A percentile compares a stretch with the other conserved stretches of the same genome.
phyloP scores from a whole-genome alignment of 2,113 vertebrate species.

The Xiphias gladius region DNA sequence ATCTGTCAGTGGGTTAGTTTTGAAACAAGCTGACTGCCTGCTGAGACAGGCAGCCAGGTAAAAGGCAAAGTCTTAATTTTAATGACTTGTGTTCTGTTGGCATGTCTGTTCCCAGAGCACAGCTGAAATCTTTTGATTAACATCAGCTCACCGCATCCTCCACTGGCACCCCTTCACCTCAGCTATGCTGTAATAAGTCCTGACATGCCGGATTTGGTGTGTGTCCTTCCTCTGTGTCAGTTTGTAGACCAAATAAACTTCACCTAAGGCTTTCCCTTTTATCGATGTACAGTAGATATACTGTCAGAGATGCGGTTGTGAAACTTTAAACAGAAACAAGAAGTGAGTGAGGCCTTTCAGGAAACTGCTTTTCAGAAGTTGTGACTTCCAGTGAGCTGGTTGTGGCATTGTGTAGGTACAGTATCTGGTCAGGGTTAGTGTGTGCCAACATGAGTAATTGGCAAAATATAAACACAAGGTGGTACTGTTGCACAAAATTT shows the following conservation, averaged over 20 bases:
- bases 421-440: not conserved
- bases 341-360: not conserved
- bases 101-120: not conserved
- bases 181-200: slow-evolving; percentile 2
- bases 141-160: not conserved
- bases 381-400: not conserved
- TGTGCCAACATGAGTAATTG: not conserved
- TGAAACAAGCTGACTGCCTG: not conserved
- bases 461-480: slow-evolving; percentile 7
- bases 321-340: not conserved
- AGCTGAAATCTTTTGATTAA: not conserved
- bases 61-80: not conserved
- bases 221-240: not conserved
- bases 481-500: slow-evolving; percentile 25
- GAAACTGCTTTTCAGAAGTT: not conserved
- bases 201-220: slow-evolving; percentile 18
- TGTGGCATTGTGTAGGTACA: not conserved
- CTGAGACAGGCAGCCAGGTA: not conserved
- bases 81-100: not conserved
- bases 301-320: not conserved
- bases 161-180: not conserved
- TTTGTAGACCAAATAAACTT: not conserved
- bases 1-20: not conserved
- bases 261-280: too few species aligned
- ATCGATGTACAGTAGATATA: not conserved